phyloP scores from a whole-genome alignment of 1,140 invertebrate genomes.

The Lepidotrigona ventralis region DNA sequence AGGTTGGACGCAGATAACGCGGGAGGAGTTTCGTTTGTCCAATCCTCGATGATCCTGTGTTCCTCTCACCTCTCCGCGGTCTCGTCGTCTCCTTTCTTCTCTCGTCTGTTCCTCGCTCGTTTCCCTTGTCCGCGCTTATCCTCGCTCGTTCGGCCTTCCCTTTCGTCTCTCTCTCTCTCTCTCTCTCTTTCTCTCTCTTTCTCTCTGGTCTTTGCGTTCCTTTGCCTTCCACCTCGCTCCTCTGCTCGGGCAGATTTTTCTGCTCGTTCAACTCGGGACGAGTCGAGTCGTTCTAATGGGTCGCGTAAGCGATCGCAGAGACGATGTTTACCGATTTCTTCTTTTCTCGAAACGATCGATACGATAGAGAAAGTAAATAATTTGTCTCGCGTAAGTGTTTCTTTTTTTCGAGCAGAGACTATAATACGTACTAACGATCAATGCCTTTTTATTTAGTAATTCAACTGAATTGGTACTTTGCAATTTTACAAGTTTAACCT shows the following conservation, averaged over 20 bases:
- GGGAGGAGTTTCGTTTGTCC: slow-evolving; percentile 79
- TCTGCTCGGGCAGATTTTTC: neutral
- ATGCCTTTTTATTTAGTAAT: too few relatives aligned
- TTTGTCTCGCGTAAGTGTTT: too few relatives aligned
- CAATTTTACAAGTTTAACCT: too few relatives aligned
- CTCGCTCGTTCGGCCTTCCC: neutral
- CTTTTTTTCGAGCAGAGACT: too few relatives aligned
- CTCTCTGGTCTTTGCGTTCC: slow-evolving; percentile 1
- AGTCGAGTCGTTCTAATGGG: neutral
- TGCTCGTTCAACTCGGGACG: neutral
- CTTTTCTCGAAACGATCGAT: too few relatives aligned
- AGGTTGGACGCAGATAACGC: slow-evolving; percentile 73
- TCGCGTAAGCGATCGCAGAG: neutral
- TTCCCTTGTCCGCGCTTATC: slow-evolving; percentile 17
- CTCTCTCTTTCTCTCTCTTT: too few relatives aligned
- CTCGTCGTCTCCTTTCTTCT: slow-evolving; percentile 22
- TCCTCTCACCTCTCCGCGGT: slow-evolving; percentile 54
- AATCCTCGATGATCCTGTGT: slow-evolving; percentile 76
- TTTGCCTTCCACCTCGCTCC: slow-evolving; percentile 13
- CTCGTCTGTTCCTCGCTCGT: slow-evolving; percentile 8
- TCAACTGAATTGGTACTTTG: too few relatives aligned
- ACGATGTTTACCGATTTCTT: too few relatives aligned
- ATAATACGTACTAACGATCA: too few relatives aligned
- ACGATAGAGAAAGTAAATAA: too few relatives aligned
- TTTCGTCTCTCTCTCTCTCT: neutral